These are phyloP conservation scores for Corydoras sp. DNA, from an alignment of 2,113 vertebrate genomes.

Conservation along the genomic window DNA sequence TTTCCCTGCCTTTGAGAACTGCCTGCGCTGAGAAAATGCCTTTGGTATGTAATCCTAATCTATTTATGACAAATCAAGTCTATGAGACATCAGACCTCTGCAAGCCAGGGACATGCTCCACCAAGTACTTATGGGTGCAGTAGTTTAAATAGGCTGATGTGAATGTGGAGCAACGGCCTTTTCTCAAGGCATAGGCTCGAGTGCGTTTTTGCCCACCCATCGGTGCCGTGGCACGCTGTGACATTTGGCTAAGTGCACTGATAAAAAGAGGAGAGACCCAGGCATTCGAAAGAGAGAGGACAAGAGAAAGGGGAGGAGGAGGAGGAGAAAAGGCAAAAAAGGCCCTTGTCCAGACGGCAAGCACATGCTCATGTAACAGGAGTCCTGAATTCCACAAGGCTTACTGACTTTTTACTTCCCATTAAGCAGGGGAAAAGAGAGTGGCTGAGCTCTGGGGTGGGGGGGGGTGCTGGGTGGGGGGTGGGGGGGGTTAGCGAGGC, in stretches of 20 bases:
- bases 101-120: constrained; percentile 37
- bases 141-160: constrained; percentile 27
- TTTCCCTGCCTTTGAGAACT: constrained; percentile 30
- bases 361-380: constrained; percentile 48
- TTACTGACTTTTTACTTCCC: constrained; percentile 48
- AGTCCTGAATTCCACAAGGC: constrained; percentile 54
- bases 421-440: constrained; percentile 42
- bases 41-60: constrained; percentile 28
- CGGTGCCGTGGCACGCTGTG: constrained; percentile 27
- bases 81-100: constrained; percentile 40
- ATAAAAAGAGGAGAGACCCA: constrained; percentile 28
- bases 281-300: constrained; percentile 21
- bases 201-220: constrained; percentile 5
- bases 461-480: constrained; percentile 23
- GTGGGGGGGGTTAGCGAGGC: constrained; percentile 26
- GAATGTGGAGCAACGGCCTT: constrained; percentile 36
- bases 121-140: constrained; percentile 36
- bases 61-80: constrained; percentile 30
- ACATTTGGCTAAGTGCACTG: constrained; percentile 36
- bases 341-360: constrained; percentile 34
- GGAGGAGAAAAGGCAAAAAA: neutral
- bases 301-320: constrained; percentile 24
- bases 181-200: constrained; percentile 13
- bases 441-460: constrained; percentile 29
- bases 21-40: constrained; percentile 23